Conservation (phyloP, 2,888 invertebrate species). For the Pheosia gnoma region DNA sequence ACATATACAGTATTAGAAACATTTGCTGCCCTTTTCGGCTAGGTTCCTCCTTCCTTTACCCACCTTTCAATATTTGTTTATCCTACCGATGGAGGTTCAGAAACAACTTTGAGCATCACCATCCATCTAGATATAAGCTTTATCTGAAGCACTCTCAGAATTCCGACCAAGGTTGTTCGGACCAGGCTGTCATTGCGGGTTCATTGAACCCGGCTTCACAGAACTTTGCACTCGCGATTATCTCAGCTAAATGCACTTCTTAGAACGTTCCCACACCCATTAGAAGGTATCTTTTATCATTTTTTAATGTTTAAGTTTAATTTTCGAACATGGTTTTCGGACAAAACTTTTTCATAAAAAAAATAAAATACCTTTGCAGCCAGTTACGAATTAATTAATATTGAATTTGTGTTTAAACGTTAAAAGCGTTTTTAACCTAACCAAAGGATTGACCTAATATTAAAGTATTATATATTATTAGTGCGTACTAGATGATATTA, state of each 20-base stretch:
- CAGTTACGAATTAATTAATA: not conserved
- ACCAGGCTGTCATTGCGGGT: constrained; percentile 41
- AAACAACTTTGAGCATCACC: constrained; percentile 20
- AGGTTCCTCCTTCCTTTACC: too few species aligned
- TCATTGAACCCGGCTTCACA: constrained; percentile 43
- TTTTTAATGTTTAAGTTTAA: not conserved
- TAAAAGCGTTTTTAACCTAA: too few species aligned
- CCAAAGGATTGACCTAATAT: too few species aligned
- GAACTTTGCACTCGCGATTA: constrained; percentile 34
- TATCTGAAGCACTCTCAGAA: constrained; percentile 36
- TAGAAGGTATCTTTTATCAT: constrained; percentile 6
- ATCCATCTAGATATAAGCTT: constrained; percentile 14
- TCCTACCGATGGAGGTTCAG: too few species aligned
- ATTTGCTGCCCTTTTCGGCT: too few species aligned
- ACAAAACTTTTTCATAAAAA: not conserved
- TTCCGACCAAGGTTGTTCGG: constrained; percentile 42
- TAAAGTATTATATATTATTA: too few species aligned
- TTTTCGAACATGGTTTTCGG: not conserved
- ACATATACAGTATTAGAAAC: too few species aligned
- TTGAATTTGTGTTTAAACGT: too few species aligned
- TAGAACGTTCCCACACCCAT: constrained; percentile 19
- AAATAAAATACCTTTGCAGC: not conserved
- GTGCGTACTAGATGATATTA: too few species aligned
- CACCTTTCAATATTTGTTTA: too few species aligned
- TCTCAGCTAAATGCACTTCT: constrained; percentile 25